Conservation (phyloP, 2,797 vertebrate species). For the Atherinosoma microstoma region DNA sequence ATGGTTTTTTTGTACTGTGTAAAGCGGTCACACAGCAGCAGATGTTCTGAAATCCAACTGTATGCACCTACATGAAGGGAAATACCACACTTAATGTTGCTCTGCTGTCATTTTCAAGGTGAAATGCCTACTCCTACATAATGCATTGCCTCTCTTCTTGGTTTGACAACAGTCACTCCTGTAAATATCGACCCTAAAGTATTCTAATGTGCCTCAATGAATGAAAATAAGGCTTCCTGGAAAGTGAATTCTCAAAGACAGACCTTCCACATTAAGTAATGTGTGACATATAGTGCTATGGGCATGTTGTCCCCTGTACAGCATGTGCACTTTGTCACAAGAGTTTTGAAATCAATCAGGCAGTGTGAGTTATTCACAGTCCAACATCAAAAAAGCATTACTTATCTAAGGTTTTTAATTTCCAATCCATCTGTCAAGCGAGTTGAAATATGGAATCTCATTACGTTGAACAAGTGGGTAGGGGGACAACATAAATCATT, state of each 20-base stretch:
- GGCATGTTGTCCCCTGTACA: conserved; percentile 68
- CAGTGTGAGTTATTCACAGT: conserved; percentile 77
- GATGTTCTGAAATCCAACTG: conserved; percentile 24
- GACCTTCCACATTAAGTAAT: conserved; percentile 57
- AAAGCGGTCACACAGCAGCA: conserved; percentile 15
- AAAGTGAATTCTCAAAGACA: conserved; percentile 47
- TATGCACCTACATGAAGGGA: conserved; percentile 13
- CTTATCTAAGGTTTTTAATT: conserved; percentile 87
- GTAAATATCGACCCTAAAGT: conserved; percentile 62
- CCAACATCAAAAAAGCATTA: conserved; percentile 87
- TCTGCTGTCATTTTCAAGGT: conserved; percentile 48
- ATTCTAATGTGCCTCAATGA: conserved; percentile 67
- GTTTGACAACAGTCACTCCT: conserved; percentile 67
- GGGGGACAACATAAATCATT: conserved; percentile 85
- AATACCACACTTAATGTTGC: conserved; percentile 25
- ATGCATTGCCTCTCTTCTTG: conserved; percentile 57
- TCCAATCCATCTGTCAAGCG: conserved; percentile 85
- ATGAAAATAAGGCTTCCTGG: conserved; percentile 67
- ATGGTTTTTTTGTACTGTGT: conserved; percentile 8
- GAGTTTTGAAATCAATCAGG: conserved; percentile 85
- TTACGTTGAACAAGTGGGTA: conserved; percentile 86
- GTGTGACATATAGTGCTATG: conserved; percentile 61
- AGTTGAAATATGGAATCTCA: conserved; percentile 86
- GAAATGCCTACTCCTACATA: conserved; percentile 65
- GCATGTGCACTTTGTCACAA: conserved; percentile 70